Percentiles rank a stretch among this genome's conserved stretches.
phyloP scores from a whole-genome alignment of 2,113 vertebrate species.

The Garra rufa region DNA sequence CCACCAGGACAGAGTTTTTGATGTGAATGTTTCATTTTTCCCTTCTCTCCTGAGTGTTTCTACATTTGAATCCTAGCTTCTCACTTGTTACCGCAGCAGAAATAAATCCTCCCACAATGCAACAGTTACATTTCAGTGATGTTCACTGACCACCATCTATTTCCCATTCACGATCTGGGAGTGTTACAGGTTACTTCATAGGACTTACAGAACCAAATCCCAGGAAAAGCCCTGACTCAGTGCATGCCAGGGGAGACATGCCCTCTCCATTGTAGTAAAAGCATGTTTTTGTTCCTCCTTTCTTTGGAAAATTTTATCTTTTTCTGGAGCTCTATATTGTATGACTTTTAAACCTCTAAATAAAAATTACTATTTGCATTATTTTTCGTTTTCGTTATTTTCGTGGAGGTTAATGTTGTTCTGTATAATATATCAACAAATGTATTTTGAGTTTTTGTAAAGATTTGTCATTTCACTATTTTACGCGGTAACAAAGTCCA shows the following conservation, averaged over 20 bases:
- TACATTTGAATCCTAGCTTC: conserved; percentile 40
- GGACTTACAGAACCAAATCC: conserved; percentile 63
- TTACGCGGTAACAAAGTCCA: neutral
- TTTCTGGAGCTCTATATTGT: conserved; percentile 88
- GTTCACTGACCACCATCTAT: conserved; percentile 59
- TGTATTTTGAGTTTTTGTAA: too few relatives aligned
- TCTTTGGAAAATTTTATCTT: conserved; percentile 83
- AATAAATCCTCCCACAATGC: conserved; percentile 42
- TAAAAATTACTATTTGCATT: conserved; percentile 87
- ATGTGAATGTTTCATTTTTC: neutral
- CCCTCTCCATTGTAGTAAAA: conserved; percentile 78
- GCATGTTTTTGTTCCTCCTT: conserved; percentile 72
- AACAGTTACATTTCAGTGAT: conserved; percentile 57
- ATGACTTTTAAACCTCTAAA: conserved; percentile 86
- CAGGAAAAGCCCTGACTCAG: conserved; percentile 75
- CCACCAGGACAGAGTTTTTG: neutral
- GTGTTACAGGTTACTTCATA: conserved; percentile 51
- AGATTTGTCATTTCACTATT: neutral
- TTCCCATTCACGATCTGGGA: conserved; percentile 42
- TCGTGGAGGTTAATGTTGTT: neutral
- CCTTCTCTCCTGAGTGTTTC: neutral
- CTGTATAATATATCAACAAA: too few relatives aligned
- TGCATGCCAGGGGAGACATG: conserved; percentile 76
- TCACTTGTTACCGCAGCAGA: conserved; percentile 48
- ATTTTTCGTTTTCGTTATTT: conserved; percentile 22